A percentile compares a stretch with the other conserved stretches of the same genome.
phyloP scores from a whole-genome alignment of 2,888 invertebrate genomes.

The Drosophila nr. medialis region DNA sequence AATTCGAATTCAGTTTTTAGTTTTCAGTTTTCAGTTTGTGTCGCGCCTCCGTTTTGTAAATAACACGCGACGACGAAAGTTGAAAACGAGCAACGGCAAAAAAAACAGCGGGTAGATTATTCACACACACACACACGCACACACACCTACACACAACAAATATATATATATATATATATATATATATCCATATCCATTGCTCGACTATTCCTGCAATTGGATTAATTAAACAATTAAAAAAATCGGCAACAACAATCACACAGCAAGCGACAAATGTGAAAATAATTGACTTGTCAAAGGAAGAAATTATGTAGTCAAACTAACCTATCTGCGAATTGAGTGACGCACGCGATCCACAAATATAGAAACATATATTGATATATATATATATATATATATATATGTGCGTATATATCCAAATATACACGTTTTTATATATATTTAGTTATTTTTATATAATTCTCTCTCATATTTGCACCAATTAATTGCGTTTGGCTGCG shows the following conservation, averaged over 20 bases:
- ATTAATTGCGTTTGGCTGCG: conserved; percentile 38
- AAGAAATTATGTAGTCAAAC: conserved; percentile 42
- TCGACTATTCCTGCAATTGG: conserved; percentile 64
- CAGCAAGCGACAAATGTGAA: conserved; percentile 18
- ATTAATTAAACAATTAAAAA: conserved; percentile 71
- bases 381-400: conserved; percentile 1
- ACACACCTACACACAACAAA: conserved; percentile 2
- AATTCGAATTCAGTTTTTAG: conserved; percentile 72
- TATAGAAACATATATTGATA: conserved; percentile 34
- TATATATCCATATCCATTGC: conserved; percentile 17
- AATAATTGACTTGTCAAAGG: conserved; percentile 18
- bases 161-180: conserved; percentile 2
- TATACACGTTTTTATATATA: conserved; percentile 3
- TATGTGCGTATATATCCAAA: conserved; percentile 1
- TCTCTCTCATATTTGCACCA: conserved; percentile 49
- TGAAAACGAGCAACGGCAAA: conserved; percentile 15
- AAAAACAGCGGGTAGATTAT: conserved; percentile 42
- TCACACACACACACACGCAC: conserved; percentile 14
- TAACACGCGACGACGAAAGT: conserved; percentile 65
- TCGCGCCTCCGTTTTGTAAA: conserved; percentile 82
- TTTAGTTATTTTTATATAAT: conserved; percentile 50
- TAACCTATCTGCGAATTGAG: conserved; percentile 37
- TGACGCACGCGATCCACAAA: conserved; percentile 47
- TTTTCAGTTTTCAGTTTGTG: conserved; percentile 79
- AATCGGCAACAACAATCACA: conserved; percentile 30